A percentile compares a stretch with the other conserved stretches of the same genome.
Conservation (phyloP, 2,113 vertebrate genomes). For the Nerophis ophidion region DNA sequence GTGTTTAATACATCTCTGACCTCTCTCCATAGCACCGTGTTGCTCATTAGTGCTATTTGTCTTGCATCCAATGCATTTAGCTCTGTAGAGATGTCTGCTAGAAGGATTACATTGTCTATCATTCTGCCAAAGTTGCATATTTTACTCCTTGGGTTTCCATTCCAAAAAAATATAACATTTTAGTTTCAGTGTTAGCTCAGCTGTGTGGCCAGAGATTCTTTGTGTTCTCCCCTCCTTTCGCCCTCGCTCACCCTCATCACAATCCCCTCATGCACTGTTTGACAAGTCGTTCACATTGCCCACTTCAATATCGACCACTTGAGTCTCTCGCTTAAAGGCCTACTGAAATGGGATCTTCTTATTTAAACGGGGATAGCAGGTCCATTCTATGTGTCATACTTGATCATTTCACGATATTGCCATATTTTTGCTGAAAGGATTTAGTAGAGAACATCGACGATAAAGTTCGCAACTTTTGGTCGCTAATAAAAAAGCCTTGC, state of each 20-base stretch:
- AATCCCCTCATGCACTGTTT: conserved; percentile 6
- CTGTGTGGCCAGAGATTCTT: conserved; percentile 14
- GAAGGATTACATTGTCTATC: conserved; percentile 19
- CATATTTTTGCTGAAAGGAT: too few species aligned
- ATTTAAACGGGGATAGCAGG: too few species aligned
- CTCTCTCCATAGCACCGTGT: conserved; percentile 34
- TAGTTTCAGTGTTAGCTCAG: conserved; percentile 26
- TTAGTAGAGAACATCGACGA: too few species aligned
- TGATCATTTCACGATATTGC: too few species aligned
- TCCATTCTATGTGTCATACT: too few species aligned
- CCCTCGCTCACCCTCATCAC: conserved; percentile 17
- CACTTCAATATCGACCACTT: conserved; percentile 8
- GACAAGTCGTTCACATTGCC: conserved; percentile 3
- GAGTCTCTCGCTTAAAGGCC: conserved; percentile 1
- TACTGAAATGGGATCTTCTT: too few species aligned
- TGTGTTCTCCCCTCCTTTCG: conserved; percentile 12
- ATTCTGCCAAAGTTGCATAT: not conserved
- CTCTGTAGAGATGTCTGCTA: conserved; percentile 14
- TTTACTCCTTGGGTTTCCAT: not conserved
- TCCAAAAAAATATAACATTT: not conserved
- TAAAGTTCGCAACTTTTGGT: too few species aligned
- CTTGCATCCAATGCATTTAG: conserved; percentile 34
- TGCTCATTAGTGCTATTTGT: conserved; percentile 32
- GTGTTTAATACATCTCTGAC: conserved; percentile 24
- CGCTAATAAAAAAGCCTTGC: too few species aligned